Conservation (phyloP, 2,888 invertebrate species). For the Melitaea athalia region DNA sequence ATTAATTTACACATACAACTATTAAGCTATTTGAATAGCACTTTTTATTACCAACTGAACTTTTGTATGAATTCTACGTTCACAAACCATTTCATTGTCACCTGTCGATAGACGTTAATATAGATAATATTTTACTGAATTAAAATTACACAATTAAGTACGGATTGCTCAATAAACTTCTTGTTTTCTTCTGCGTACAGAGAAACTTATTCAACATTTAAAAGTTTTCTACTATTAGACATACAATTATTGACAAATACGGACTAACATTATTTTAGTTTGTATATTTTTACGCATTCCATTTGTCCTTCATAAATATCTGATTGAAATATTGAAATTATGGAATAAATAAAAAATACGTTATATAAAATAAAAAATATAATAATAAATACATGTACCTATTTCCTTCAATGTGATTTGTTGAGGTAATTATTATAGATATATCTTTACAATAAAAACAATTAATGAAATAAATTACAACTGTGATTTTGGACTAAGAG, state of each 20-base stretch:
- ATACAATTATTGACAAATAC: conserved; percentile 9
- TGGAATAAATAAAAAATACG: conserved; percentile 2
- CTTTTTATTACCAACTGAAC: conserved; percentile 27
- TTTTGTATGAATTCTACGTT: conserved; percentile 8
- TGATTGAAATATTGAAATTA: conserved; percentile 1
- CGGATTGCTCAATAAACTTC: not conserved
- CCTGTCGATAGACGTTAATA: conserved; percentile 15
- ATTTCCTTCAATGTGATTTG: conserved; percentile 24
- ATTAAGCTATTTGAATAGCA: conserved; percentile 32
- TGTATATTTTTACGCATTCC: conserved; percentile 1
- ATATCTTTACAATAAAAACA: conserved; percentile 36
- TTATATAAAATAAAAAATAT: conserved; percentile 3
- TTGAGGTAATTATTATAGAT: conserved; percentile 36
- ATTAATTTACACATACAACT: conserved; percentile 33
- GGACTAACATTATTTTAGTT: conserved; percentile 3
- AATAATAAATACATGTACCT: conserved; percentile 11
- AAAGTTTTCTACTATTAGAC: conserved; percentile 8
- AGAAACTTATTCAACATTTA: conserved; percentile 7
- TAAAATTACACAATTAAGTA: conserved; percentile 3
- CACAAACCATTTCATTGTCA: conserved; percentile 18
- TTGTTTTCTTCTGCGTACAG: not conserved
- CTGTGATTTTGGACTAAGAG: conserved; percentile 74
- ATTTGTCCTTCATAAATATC: not conserved
- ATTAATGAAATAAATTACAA: conserved; percentile 66
- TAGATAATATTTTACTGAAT: not conserved